Conservation (phyloP, 1,140 invertebrate genomes). For the Euwallacea similis region DNA sequence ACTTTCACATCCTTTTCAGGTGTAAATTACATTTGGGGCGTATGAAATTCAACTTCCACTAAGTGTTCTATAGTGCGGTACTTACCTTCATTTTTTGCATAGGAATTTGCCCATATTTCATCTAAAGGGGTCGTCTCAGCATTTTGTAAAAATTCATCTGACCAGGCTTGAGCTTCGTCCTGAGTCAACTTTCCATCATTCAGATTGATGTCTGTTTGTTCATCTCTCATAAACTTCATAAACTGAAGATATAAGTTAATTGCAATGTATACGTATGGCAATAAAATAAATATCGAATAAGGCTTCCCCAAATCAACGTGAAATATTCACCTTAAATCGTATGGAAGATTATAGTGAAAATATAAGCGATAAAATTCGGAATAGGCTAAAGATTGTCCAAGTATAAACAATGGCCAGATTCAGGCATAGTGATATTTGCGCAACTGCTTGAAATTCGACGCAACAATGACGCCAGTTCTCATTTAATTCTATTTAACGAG, state of each 20-base stretch:
- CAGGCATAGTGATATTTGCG: too few species aligned
- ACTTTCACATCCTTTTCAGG: too few species aligned
- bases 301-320: too few species aligned
- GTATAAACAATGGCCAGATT: too few species aligned
- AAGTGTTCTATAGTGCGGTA: neutral
- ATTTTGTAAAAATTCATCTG: constrained; percentile 57
- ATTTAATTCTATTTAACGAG: too few species aligned
- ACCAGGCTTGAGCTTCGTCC: constrained; percentile 58
- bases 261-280: too few species aligned
- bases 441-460: too few species aligned
- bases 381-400: too few species aligned
- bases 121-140: constrained; percentile 43
- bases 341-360: too few species aligned
- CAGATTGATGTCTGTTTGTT: constrained; percentile 63
- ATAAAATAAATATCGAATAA: neutral
- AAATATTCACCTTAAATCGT: neutral
- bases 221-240: constrained; percentile 82
- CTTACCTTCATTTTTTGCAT: constrained; percentile 29
- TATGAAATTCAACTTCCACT: neutral
- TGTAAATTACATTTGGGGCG: neutral
- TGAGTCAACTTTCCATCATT: constrained; percentile 53
- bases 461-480: too few species aligned
- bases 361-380: too few species aligned
- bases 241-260: constrained; percentile 59
- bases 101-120: constrained; percentile 40